Base-by-base conservation (phyloP, 2,888 invertebrate genomes). In the Lampropteryx suffumata region DNA sequence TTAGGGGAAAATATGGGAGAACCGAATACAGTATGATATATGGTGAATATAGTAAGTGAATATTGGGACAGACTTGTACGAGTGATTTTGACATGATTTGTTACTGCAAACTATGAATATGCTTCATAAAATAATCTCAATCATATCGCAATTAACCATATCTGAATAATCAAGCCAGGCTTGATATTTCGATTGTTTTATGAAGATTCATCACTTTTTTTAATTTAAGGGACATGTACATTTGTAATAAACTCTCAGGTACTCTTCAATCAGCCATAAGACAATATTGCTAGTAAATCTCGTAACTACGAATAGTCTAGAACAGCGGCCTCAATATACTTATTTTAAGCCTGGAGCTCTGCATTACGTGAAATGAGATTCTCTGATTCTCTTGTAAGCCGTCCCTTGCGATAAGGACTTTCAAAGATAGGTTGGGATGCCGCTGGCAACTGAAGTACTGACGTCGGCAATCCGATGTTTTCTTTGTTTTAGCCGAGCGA, bases 351-450 rank as follows among this genome's bases (percentile, higher is more conserved):
- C 52, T 63, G 58, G 59, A 67, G 62, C 55, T 64, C 59, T 65
- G 66, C 61, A 70, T 71, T 74, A 70, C 63, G 59, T 67, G 65
- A 64, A 64, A 65, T 46, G 55, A 63, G 66, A 67, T 66, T 65
- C 66, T 62, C 55, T 62, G 66, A 67, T 66, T 65, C 66, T 62
- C 55, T 62, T 61, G 48, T 65, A 65, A 73, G 64, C 65, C 65
- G 43, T 55, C 57, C 67, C 67, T 52, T 62, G 48, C 49, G 65
- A 73, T 75, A 73, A 65, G 69, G 57, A 49, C 64, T 59, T 61
- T 59, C 55, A 50, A 49, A 66, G 73, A 71, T 36, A 24, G 24
- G 5, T 37, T 39, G 34, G 48, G 39, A 39, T 41, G 48, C 44
- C 53, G 39, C 34, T 53, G 48, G 48, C 53, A 48, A 44, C 44